Percentiles rank a stretch among this genome's conserved stretches.
Evolutionary conservation across 2,888 invertebrate species (phyloP).

Genomic region (Lagria hirta): DNA sequence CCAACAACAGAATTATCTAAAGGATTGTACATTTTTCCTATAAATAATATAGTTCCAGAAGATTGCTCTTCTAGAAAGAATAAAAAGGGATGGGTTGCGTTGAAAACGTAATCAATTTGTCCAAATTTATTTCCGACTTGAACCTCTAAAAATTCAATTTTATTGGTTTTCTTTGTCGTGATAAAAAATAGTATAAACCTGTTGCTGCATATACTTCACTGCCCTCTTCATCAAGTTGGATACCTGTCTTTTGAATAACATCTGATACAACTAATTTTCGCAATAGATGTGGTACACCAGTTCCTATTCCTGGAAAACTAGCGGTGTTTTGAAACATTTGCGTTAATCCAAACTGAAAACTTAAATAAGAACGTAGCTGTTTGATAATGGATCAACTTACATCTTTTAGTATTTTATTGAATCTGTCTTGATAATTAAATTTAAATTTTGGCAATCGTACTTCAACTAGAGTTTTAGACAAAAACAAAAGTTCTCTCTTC

Average conservation of each 20-base stretch:
- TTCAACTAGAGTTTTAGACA: slow-evolving; percentile 63
- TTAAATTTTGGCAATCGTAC: slow-evolving; percentile 73
- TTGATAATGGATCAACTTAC: slow-evolving; percentile 51
- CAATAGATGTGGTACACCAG: slow-evolving; percentile 50
- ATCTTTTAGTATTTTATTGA: slow-evolving; percentile 63
- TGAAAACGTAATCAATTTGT: slow-evolving; percentile 61
- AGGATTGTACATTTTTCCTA: slow-evolving; percentile 73
- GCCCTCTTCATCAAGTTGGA: slow-evolving; percentile 76
- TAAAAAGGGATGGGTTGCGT: slow-evolving; percentile 74
- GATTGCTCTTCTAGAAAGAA: slow-evolving; percentile 78
- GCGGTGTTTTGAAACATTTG: slow-evolving; percentile 72
- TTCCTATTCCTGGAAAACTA: slow-evolving; percentile 68
- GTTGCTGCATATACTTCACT: slow-evolving; percentile 71
- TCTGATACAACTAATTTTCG: slow-evolving; percentile 63
- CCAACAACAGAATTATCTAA: slow-evolving; percentile 42
- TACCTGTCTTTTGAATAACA: slow-evolving; percentile 73
- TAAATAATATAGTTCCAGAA: slow-evolving; percentile 72
- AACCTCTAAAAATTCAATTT: slow-evolving; percentile 56
- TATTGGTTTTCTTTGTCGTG: background rate
- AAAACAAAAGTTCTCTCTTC: slow-evolving; percentile 59
- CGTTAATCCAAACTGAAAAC: slow-evolving; percentile 66
- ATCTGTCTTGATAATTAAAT: slow-evolving; percentile 67
- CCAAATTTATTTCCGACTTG: slow-evolving; percentile 75
- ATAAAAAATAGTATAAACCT: slow-evolving; percentile 54
- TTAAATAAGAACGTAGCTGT: background rate